phyloP scores from a whole-genome alignment of 2,888 invertebrate species.

The Notodonta ziczac region DNA sequence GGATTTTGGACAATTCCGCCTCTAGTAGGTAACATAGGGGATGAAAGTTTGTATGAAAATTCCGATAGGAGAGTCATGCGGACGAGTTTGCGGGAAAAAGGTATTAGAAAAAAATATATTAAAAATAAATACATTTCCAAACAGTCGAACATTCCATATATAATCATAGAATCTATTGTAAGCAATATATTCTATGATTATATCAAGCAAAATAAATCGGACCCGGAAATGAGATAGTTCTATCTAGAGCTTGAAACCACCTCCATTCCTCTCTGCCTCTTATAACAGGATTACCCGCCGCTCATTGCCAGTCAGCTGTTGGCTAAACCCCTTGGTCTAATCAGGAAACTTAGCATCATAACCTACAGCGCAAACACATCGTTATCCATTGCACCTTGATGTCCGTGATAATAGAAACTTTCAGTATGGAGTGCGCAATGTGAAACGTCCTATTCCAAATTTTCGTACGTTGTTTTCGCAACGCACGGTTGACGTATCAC shows the following conservation, averaged over 20 bases:
- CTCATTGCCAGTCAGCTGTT: constrained; percentile 19
- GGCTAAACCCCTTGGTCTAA: constrained; percentile 11
- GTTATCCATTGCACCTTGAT: constrained; percentile 1
- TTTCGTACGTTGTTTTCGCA: background rate
- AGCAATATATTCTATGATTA: too few relatives aligned
- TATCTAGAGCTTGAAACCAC: constrained; percentile 22
- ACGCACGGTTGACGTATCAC: background rate
- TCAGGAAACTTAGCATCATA: constrained; percentile 7
- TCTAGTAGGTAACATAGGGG: too few relatives aligned
- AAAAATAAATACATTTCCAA: background rate
- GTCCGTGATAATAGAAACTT: background rate
- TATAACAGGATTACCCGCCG: constrained; percentile 26
- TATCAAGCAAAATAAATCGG: constrained; percentile 19
- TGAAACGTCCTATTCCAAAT: background rate
- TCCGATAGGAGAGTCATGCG: too few relatives aligned
- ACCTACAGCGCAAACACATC: constrained; percentile 6
- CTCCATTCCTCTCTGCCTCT: constrained; percentile 17
- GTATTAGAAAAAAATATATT: too few relatives aligned
- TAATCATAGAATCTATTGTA: background rate
- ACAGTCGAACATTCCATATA: background rate
- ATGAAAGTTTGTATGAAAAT: too few relatives aligned
- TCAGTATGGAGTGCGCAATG: background rate
- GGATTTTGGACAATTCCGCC: too few relatives aligned
- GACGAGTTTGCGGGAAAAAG: too few relatives aligned
- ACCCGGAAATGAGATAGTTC: constrained; percentile 30